phyloP scores from a whole-genome alignment of 2,797 vertebrate genomes.

The Coregonus sp. region DNA sequence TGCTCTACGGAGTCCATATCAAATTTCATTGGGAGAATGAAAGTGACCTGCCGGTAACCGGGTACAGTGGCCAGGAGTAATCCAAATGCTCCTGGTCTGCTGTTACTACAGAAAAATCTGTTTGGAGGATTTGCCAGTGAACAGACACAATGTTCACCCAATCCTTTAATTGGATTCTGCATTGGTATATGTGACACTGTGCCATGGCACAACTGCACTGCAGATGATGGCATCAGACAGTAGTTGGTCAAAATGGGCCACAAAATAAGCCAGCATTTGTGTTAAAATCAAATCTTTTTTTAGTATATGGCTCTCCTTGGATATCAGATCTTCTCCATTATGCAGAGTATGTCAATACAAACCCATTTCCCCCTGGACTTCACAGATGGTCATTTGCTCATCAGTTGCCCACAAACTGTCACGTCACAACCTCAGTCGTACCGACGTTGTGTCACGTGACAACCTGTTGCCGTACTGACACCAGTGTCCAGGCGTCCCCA shows the following conservation, averaged over 20 bases:
- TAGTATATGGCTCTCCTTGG: neutral
- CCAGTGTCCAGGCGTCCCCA: neutral
- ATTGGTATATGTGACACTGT: neutral
- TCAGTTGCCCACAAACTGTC: neutral
- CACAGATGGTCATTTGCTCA: neutral
- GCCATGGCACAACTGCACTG: neutral
- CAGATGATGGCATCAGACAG: neutral
- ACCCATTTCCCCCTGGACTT: neutral
- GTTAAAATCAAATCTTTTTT: no score
- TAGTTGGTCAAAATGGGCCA: neutral
- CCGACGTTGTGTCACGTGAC: neutral
- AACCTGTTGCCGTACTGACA: conserved; percentile 21
- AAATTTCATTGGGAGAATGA: neutral
- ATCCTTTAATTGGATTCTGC: conserved; percentile 22
- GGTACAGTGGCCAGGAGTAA: neutral
- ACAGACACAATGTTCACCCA: conserved; percentile 19
- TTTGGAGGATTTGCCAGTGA: conserved; percentile 27
- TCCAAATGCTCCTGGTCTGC: conserved; percentile 6
- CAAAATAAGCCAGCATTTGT: neutral
- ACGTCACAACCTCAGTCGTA: no score
- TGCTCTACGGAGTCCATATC: neutral
- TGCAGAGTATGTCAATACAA: neutral
- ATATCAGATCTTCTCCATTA: neutral
- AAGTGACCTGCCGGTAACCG: neutral
- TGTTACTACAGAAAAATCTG: conserved; percentile 36